Conservation (phyloP, 2,888 invertebrate genomes). For the Polymixis lichenea region DNA sequence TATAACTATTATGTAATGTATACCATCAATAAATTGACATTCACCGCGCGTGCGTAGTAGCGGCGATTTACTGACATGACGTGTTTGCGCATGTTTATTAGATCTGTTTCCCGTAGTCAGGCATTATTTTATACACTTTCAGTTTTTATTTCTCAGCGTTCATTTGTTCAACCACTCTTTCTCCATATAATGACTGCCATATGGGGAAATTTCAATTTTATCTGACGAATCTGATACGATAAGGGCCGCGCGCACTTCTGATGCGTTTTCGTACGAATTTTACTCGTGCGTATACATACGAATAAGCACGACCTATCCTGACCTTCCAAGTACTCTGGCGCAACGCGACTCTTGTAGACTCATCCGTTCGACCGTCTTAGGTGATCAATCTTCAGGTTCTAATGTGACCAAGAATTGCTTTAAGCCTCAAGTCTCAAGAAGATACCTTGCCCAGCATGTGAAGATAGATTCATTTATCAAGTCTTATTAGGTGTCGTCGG, state of each 20-base stretch:
- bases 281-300: no score
- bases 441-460: no score
- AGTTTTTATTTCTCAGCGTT: neutral
- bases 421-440: neutral
- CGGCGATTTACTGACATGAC: slow-evolving; percentile 10
- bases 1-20: no score
- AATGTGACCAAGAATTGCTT: neutral
- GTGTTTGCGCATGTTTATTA: neutral
- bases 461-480: neutral
- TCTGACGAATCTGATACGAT: neutral
- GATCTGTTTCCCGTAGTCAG: neutral
- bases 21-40: slow-evolving; percentile 26
- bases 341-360: no score
- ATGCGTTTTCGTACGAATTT: no score
- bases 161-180: neutral
- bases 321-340: no score
- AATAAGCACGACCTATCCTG: no score
- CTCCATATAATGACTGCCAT: neutral
- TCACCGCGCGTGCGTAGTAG: slow-evolving; percentile 11
- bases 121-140: neutral
- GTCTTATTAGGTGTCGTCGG: neutral
- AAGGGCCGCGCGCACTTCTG: no score
- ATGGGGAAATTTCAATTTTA: neutral
- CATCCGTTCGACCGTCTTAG: neutral
- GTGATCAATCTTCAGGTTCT: neutral